Conservation (phyloP, 1,140 invertebrate genomes). For the Amyelois transitella region DNA sequence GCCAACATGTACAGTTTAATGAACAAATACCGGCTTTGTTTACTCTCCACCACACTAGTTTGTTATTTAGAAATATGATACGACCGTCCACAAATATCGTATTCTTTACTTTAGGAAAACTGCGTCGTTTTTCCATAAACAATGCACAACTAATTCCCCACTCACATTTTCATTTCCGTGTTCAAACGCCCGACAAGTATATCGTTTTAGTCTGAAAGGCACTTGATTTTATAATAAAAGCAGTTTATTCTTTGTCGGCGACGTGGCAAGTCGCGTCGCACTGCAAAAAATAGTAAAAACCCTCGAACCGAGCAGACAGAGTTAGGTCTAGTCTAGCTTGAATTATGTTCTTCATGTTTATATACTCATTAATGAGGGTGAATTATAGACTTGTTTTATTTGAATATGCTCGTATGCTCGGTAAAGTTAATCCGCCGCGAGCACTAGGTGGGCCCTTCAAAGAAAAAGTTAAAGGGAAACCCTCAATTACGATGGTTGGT, state of each 20-base stretch:
- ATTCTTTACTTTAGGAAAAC: conserved; percentile 5
- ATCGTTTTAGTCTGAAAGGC: conserved; percentile 35
- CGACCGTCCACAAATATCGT: not conserved
- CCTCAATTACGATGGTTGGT: not conserved
- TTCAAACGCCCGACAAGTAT: conserved; percentile 25
- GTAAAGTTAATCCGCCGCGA: not conserved
- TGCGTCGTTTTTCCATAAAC: conserved; percentile 1
- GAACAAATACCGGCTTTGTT: not conserved
- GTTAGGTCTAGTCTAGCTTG: conserved; percentile 21
- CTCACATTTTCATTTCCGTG: conserved; percentile 26
- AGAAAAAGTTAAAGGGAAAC: not conserved
- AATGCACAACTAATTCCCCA: conserved; percentile 25
- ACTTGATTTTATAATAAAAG: conserved; percentile 56
- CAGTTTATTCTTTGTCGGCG: conserved; percentile 32
- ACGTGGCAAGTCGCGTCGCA: conserved; percentile 26
- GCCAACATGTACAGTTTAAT: not conserved
- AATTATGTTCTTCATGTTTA: conserved; percentile 23
- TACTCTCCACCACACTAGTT: not conserved
- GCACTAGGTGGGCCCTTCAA: not conserved
- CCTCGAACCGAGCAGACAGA: conserved; percentile 39
- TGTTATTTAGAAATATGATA: not conserved
- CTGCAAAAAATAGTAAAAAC: conserved; percentile 27
- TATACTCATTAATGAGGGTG: conserved; percentile 32
- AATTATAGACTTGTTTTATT: conserved; percentile 24
- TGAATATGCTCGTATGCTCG: not conserved